Conservation (phyloP, 2,797 vertebrate species). For the Pangasius mekongensis region DNA sequence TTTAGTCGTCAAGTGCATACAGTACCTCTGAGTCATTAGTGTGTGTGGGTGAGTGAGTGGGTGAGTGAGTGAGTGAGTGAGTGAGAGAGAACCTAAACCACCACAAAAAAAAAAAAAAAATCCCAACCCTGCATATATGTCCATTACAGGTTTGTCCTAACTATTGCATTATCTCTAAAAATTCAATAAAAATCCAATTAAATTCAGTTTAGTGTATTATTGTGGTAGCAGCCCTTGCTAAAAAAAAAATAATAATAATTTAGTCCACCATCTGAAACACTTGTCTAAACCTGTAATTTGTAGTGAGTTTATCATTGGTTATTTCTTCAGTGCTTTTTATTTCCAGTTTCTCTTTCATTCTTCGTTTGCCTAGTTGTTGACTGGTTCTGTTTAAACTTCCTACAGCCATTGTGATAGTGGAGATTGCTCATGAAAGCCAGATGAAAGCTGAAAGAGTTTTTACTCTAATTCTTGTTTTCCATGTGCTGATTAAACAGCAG, state of each 20-base stretch:
- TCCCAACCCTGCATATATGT: neutral
- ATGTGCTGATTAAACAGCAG: neutral
- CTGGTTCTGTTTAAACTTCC: constrained; percentile 39
- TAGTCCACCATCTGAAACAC: neutral
- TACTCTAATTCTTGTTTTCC: neutral
- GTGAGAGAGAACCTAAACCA: neutral
- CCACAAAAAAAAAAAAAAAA: neutral
- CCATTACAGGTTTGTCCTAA: constrained; percentile 3
- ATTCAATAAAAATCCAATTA: neutral
- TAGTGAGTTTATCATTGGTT: neutral
- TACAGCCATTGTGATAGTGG: constrained; percentile 32
- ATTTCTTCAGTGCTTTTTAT: constrained; percentile 15
- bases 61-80: neutral
- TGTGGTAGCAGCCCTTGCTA: constrained; percentile 3
- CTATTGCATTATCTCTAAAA: neutral
- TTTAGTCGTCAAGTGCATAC: constrained; percentile 27
- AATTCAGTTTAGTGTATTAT: neutral
- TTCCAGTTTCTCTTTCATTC: constrained; percentile 33
- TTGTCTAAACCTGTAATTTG: constrained; percentile 17
- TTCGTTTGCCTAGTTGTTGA: constrained; percentile 16
- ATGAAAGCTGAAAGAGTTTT: constrained; percentile 27
- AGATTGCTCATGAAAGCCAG: constrained; percentile 42
- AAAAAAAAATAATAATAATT: neutral
- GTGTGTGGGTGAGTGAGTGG: neutral
- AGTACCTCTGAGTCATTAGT: constrained; percentile 33